phyloP scores from a whole-genome alignment of 2,113 vertebrate species.

The Pogona vitticeps region DNA sequence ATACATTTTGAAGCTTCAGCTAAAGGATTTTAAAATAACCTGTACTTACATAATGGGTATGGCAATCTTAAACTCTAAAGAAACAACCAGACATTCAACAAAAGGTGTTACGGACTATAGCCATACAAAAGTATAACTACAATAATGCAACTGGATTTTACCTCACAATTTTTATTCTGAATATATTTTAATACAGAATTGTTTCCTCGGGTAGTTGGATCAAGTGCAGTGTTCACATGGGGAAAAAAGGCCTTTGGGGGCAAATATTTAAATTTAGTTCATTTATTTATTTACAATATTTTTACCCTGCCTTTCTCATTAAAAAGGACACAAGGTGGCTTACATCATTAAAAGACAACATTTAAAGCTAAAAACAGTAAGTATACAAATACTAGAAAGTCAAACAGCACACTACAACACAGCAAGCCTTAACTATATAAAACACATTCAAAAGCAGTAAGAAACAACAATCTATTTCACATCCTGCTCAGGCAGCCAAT shows the following conservation, averaged over 20 bases:
- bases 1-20: constrained; percentile 20
- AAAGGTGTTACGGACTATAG: not conserved
- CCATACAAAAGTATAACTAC: not conserved
- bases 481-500: too few species aligned
- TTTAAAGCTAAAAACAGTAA: too few species aligned
- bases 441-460: too few species aligned
- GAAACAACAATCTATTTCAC: too few species aligned
- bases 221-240: not conserved
- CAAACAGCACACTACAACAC: too few species aligned
- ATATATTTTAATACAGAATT: not conserved
- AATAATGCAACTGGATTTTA: not conserved
- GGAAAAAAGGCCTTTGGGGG: not conserved
- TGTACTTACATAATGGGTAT: not conserved
- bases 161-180: not conserved
- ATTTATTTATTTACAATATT: too few species aligned
- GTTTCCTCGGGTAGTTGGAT: not conserved
- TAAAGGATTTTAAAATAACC: not conserved
- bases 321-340: too few species aligned
- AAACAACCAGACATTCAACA: not conserved
- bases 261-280: not conserved
- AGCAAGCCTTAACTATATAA: too few species aligned
- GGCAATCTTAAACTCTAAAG: not conserved
- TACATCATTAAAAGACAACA: too few species aligned
- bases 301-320: too few species aligned
- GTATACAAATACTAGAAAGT: too few species aligned